Conservation (phyloP, 2,797 vertebrate species). For the Leptoclinus maculatus region DNA sequence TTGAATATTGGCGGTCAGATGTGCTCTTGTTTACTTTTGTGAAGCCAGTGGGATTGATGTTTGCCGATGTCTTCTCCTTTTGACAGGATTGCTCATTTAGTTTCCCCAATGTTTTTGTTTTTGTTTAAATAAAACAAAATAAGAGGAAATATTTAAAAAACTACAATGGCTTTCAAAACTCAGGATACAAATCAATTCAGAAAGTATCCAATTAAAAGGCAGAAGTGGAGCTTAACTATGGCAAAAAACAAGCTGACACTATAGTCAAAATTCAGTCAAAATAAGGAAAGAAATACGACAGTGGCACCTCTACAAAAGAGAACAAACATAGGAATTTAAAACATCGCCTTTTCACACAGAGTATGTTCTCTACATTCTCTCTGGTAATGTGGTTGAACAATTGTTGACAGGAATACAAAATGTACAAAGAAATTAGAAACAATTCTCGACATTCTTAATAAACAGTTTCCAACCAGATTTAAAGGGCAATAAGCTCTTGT, state of each 20-base stretch:
- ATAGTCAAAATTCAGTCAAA: neutral
- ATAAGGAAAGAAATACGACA: neutral
- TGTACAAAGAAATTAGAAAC: neutral
- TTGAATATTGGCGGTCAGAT: neutral
- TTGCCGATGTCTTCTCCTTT: neutral
- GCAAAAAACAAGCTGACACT: neutral
- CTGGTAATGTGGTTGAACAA: neutral
- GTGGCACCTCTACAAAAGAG: neutral
- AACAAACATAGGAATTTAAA: neutral
- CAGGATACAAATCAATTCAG: neutral
- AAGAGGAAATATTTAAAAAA: neutral
- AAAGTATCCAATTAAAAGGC: conserved; percentile 11
- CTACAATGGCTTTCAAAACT: neutral
- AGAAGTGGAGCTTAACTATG: neutral
- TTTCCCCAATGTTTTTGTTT: neutral
- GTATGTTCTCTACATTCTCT: neutral
- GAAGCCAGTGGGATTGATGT: neutral
- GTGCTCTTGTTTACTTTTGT: neutral
- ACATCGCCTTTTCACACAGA: neutral
- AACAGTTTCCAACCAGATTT: neutral
- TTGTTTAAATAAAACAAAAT: neutral
- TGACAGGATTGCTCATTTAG: neutral
- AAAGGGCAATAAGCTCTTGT: neutral
- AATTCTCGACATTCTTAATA: neutral
- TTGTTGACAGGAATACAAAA: neutral